Conservation (phyloP, 2,113 vertebrate species). For the Egretta garzetta region DNA sequence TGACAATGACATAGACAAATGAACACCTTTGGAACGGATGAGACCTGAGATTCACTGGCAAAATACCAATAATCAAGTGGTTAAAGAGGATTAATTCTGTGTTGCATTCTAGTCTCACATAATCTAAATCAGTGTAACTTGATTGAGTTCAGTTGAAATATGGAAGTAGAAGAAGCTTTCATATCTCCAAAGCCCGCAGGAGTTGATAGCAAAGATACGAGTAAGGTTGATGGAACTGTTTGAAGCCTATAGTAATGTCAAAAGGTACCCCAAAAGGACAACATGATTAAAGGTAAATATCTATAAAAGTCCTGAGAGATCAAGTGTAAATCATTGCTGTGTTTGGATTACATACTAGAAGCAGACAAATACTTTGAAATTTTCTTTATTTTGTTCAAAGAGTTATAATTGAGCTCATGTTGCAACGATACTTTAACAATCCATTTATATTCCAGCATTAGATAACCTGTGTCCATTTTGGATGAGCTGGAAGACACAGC, state of each 20-base stretch:
- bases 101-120: background rate
- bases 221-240: background rate
- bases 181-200: background rate
- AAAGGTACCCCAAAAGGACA: background rate
- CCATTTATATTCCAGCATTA: background rate
- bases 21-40: background rate
- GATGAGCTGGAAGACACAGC: slow-evolving; percentile 44
- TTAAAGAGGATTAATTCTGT: background rate
- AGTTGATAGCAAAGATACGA: background rate
- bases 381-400: background rate
- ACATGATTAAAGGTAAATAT: background rate
- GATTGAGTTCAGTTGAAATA: background rate
- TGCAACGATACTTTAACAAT: background rate
- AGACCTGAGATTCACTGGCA: background rate
- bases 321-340: background rate
- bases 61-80: background rate
- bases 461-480: slow-evolving; percentile 34
- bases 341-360: background rate
- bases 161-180: background rate
- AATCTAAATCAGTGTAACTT: background rate
- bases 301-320: background rate
- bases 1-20: background rate
- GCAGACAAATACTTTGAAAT: background rate
- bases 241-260: background rate
- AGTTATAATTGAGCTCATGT: slow-evolving; percentile 3